Evolutionary conservation across 2,888 invertebrate species (phyloP).

Genomic region (Dasysyrphus tricinctus): DNA sequence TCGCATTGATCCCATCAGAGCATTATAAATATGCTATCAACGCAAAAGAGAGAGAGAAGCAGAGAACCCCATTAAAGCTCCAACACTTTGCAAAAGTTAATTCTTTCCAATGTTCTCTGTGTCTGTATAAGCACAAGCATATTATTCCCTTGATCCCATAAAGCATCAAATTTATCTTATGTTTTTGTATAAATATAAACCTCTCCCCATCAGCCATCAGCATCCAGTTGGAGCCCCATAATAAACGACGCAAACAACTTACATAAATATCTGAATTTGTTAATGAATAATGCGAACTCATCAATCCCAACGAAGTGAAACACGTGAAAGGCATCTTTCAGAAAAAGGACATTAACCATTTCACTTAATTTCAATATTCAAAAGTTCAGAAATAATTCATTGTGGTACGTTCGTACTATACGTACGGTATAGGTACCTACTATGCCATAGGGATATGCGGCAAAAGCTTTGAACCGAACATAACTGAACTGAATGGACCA

Average conservation of each 20-base stretch:
- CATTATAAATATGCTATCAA: constrained; percentile 33
- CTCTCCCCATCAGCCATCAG: not conserved
- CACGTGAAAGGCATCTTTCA: constrained; percentile 71
- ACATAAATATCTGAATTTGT: constrained; percentile 70
- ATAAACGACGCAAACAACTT: constrained; percentile 47
- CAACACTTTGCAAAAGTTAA: constrained; percentile 60
- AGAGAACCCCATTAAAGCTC: constrained; percentile 45
- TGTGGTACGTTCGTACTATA: too few relatives aligned
- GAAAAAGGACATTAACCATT: constrained; percentile 73
- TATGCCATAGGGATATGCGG: constrained; percentile 6
- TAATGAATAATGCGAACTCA: constrained; percentile 74
- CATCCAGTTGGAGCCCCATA: constrained; percentile 13
- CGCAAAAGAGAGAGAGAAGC: constrained; percentile 17
- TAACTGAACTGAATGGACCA: constrained; percentile 37
- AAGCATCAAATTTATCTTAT: constrained; percentile 51
- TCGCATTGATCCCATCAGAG: constrained; percentile 40
- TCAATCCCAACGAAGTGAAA: constrained; percentile 68
- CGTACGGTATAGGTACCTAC: not conserved
- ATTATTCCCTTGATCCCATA: constrained; percentile 56
- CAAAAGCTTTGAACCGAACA: constrained; percentile 33
- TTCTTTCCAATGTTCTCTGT: constrained; percentile 46
- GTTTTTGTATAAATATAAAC: not conserved
- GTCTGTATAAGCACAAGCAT: not conserved
- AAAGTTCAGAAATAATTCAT: constrained; percentile 73
- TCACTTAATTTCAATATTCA: constrained; percentile 74